These are phyloP conservation scores for sheep (Ovis aries) DNA, from an alignment of 2,113 vertebrate species.

Conservation along the genomic window DNA sequence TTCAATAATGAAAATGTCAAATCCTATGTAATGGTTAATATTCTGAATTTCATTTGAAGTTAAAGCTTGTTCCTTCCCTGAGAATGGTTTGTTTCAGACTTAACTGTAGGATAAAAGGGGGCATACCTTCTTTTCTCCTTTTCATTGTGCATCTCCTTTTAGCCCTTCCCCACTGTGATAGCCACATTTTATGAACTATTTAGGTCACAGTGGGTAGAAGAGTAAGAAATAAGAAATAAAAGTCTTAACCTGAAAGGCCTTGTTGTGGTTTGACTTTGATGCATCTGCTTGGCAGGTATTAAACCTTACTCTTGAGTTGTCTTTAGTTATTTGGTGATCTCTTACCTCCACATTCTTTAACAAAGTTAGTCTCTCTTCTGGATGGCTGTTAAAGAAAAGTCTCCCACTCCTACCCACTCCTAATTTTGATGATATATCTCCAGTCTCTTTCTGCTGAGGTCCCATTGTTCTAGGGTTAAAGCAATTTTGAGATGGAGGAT, in stretches of 20 bases:
- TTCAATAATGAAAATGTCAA: conserved; percentile 30
- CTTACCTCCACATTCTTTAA: background rate
- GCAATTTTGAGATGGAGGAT: background rate
- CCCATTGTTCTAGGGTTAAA: background rate
- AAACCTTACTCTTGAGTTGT: background rate
- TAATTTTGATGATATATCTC: background rate
- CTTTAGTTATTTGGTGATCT: background rate
- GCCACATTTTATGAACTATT: background rate
- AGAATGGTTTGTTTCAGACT: background rate
- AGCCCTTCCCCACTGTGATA: background rate
- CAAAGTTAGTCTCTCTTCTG: background rate
- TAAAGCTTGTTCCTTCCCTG: background rate
- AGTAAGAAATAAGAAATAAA: background rate
- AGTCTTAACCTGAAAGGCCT: background rate
- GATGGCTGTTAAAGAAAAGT: background rate
- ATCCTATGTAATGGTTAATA: background rate
- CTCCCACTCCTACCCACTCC: background rate
- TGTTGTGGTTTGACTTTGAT: background rate
- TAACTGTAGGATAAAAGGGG: background rate
- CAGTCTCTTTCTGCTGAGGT: background rate
- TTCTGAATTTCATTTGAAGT: background rate
- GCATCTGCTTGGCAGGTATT: background rate
- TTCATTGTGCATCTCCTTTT: background rate
- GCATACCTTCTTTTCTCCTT: background rate
- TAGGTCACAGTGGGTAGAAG: background rate